phyloP scores from a whole-genome alignment of 1,140 invertebrate genomes.

The Nephotettix cincticeps region DNA sequence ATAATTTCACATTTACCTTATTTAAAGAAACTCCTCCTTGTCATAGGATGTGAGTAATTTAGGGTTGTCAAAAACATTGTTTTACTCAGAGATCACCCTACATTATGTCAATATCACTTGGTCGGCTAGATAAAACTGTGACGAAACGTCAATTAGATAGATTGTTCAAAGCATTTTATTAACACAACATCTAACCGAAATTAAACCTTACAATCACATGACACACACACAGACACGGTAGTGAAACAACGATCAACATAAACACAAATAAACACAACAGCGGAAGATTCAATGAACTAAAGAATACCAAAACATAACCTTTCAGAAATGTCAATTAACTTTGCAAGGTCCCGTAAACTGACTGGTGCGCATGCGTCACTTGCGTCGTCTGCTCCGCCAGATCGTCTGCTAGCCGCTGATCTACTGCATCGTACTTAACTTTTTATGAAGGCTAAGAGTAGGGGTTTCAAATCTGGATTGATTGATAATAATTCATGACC shows the following conservation, averaged over 20 bases:
- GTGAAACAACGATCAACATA: no score
- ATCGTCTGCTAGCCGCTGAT: neutral
- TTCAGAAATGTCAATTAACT: conserved; percentile 4
- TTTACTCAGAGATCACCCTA: no score
- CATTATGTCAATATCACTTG: no score
- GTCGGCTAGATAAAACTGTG: neutral
- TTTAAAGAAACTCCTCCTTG: no score
- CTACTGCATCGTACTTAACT: no score
- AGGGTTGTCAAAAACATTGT: no score
- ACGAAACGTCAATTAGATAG: neutral
- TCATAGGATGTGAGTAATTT: no score
- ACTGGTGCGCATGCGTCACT: neutral
- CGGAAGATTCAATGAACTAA: neutral
- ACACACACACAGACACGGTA: no score
- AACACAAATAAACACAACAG: neutral
- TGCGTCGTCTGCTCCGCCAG: neutral
- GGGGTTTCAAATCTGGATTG: no score
- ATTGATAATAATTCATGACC: no score
- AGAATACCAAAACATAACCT: conserved; percentile 4
- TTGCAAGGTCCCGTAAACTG: conserved; percentile 1
- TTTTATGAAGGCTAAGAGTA: no score
- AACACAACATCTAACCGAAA: neutral
- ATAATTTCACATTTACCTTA: no score
- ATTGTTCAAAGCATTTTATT: neutral
- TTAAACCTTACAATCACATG: neutral